A percentile compares a stretch with the other conserved stretches of the same genome.
Conservation (phyloP, 1,140 invertebrate species). For the Listronotus oregonensis region DNA sequence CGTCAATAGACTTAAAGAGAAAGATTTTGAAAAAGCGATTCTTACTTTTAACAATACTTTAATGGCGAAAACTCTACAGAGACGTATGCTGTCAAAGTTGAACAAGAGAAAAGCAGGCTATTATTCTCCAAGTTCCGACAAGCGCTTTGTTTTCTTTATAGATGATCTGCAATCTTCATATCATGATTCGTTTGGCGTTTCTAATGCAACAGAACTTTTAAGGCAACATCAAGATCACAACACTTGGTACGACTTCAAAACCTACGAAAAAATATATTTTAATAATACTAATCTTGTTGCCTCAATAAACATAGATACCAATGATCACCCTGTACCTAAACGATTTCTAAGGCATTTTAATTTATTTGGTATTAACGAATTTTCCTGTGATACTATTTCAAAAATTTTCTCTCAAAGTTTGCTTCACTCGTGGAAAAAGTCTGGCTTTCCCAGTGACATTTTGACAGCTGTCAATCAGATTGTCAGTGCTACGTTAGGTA, state of each 20-base stretch:
- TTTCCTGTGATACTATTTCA: slow-evolving; percentile 79
- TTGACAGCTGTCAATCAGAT: slow-evolving; percentile 70
- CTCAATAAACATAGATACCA: slow-evolving; percentile 76
- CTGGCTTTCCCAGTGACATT: slow-evolving; percentile 80
- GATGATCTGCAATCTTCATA: slow-evolving; percentile 91
- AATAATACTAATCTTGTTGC: slow-evolving; percentile 78
- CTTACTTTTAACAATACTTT: slow-evolving; percentile 87
- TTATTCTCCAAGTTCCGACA: slow-evolving; percentile 75
- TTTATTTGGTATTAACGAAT: slow-evolving; percentile 80
- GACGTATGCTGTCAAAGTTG: slow-evolving; percentile 81
- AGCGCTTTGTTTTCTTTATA: slow-evolving; percentile 81
- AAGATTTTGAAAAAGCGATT: slow-evolving; percentile 75
- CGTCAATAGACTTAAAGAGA: slow-evolving; percentile 74
- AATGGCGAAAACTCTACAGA: slow-evolving; percentile 81
- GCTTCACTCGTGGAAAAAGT: slow-evolving; percentile 71
- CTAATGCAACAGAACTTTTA: slow-evolving; percentile 85
- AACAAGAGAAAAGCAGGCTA: slow-evolving; percentile 77
- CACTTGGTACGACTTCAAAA: slow-evolving; percentile 83
- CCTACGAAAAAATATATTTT: slow-evolving; percentile 73
- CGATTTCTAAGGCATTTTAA: slow-evolving; percentile 86
- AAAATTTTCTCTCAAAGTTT: slow-evolving; percentile 85
- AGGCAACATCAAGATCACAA: slow-evolving; percentile 86
- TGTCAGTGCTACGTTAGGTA: slow-evolving; percentile 75
- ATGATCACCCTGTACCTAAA: slow-evolving; percentile 12
- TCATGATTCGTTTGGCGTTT: slow-evolving; percentile 81